These are phyloP conservation scores for Brachionus paranguensis DNA, from an alignment of 1,140 invertebrate species.

Conservation along the genomic window DNA sequence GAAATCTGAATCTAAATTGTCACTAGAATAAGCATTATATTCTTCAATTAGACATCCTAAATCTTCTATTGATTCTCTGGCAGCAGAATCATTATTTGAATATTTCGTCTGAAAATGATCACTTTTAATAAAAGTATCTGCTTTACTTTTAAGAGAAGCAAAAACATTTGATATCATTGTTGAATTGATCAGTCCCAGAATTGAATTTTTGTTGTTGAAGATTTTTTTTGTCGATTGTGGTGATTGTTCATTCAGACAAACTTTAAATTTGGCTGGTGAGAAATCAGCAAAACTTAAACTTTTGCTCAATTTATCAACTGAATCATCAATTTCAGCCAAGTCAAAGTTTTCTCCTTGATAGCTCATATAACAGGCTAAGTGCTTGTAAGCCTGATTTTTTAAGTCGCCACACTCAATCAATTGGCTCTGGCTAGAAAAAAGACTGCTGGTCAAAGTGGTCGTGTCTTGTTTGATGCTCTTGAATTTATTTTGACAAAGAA, in stretches of 20 bases:
- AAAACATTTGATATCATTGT: neutral
- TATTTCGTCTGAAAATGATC: neutral
- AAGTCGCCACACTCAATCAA: neutral
- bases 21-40: neutral
- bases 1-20: neutral
- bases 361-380: neutral
- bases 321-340: neutral
- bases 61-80: neutral
- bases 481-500: neutral
- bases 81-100: neutral
- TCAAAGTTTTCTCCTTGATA: neutral
- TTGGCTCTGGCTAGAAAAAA: neutral
- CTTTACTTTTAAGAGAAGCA: neutral
- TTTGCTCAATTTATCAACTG: neutral
- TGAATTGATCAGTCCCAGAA: neutral
- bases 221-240: neutral
- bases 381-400: neutral
- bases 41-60: neutral
- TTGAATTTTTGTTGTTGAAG: neutral
- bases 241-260: neutral
- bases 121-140: neutral
- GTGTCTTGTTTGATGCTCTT: neutral
- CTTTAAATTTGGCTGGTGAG: neutral
- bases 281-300: neutral
- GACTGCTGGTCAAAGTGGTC: neutral